Evolutionary conservation across 2,113 vertebrate genomes (phyloP).

Genomic region (Odontophorus gujanensis): DNA sequence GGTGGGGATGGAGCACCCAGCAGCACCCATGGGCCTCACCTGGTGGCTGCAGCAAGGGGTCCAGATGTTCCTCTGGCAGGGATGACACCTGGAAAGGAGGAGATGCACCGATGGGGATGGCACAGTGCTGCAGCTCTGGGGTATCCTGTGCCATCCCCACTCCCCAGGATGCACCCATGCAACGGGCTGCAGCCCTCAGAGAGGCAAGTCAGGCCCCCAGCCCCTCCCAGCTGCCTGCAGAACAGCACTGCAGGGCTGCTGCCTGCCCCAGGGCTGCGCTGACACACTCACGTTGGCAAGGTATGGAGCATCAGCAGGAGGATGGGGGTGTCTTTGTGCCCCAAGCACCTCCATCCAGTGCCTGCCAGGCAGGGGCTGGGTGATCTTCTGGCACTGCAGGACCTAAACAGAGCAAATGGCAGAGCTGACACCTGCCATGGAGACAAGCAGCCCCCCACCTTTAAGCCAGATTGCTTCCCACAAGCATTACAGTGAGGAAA

Average conservation of each 20-base stretch:
- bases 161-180: neutral
- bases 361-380: neutral
- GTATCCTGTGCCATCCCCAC: accelerated
- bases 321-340: neutral
- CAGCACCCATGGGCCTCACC: slow-evolving; percentile 52
- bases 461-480: neutral
- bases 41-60: neutral
- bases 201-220: too few relatives aligned
- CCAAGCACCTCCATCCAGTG: neutral
- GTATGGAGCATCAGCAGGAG: neutral
- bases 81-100: slow-evolving; percentile 39
- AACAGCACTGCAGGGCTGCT: neutral
- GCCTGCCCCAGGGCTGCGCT: neutral
- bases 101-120: neutral
- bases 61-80: neutral
- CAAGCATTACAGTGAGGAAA: neutral
- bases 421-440: accelerated
- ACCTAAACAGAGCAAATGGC: slow-evolving; percentile 35
- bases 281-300: slow-evolving; percentile 14
- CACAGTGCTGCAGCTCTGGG: neutral
- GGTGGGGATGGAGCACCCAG: neutral
- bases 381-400: slow-evolving; percentile 20
- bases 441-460: neutral
- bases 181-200: neutral
- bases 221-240: accelerated